Conservation (phyloP, 2,113 vertebrate genomes). For the Oryzias curvinotus region DNA sequence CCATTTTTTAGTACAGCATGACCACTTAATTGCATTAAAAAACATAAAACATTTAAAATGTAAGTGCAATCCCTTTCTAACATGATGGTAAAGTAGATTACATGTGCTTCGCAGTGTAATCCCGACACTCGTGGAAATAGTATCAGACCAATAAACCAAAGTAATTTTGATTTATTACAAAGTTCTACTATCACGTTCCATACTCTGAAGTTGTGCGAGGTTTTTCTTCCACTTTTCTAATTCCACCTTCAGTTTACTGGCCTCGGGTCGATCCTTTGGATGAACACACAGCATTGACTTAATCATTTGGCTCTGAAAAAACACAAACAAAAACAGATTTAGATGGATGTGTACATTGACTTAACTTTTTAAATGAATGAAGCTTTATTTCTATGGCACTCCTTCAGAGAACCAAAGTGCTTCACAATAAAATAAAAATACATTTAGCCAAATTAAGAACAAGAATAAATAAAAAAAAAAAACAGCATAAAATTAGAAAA, state of each 20-base stretch:
- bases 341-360: neutral
- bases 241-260: conserved; percentile 34
- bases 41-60: no score
- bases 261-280: conserved; percentile 70
- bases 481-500: no score
- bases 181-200: conserved; percentile 1
- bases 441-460: no score
- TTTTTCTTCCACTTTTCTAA: conserved; percentile 12
- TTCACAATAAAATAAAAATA: no score
- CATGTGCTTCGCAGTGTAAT: no score
- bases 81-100: no score
- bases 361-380: neutral
- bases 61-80: no score
- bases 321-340: neutral
- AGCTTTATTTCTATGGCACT: no score
- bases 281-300: conserved; percentile 56
- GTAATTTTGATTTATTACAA: conserved; percentile 20
- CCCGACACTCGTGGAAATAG: neutral
- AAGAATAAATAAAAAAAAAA: no score
- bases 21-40: no score
- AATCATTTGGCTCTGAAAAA: conserved; percentile 63
- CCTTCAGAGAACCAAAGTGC: no score
- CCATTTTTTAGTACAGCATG: no score
- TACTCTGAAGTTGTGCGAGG: neutral
- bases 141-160: neutral